A percentile compares a stretch with the other conserved stretches of the same genome.
Evolutionary conservation across 2,113 vertebrate genomes (phyloP).

Genomic region (Muntiacus muntjak): DNA sequence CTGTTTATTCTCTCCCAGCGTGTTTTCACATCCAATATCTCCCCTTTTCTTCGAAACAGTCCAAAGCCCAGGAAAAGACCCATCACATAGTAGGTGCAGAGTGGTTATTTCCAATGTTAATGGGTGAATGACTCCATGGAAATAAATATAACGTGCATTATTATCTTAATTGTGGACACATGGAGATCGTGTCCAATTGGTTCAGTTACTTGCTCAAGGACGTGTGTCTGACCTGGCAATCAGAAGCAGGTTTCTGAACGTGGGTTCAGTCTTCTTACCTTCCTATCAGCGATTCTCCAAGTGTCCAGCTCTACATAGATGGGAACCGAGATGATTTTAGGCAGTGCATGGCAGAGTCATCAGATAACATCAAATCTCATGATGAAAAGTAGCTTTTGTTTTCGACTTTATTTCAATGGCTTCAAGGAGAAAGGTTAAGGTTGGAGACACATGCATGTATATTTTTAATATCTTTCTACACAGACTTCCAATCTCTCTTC

Average conservation of each 20-base stretch:
- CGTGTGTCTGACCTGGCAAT: rapidly evolving
- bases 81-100: neutral
- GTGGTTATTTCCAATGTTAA: neutral
- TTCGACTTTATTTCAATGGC: neutral
- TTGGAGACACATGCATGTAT: rapidly evolving
- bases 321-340: rapidly evolving
- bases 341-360: rapidly evolving
- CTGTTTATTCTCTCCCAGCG: neutral
- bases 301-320: neutral
- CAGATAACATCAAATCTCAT: rapidly evolving
- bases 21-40: neutral
- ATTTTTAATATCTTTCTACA: neutral
- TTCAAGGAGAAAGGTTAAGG: neutral
- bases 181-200: rapidly evolving
- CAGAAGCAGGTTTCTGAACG: neutral
- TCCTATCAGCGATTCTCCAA: rapidly evolving
- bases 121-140: neutral
- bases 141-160: rapidly evolving
- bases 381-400: rapidly evolving
- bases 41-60: neutral
- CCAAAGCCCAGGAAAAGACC: neutral
- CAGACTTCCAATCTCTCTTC: neutral
- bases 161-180: rapidly evolving
- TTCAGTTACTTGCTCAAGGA: neutral
- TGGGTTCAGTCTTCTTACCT: rapidly evolving